phyloP scores from a whole-genome alignment of 2,888 invertebrate genomes.

The Oegoconia quadripuncta region DNA sequence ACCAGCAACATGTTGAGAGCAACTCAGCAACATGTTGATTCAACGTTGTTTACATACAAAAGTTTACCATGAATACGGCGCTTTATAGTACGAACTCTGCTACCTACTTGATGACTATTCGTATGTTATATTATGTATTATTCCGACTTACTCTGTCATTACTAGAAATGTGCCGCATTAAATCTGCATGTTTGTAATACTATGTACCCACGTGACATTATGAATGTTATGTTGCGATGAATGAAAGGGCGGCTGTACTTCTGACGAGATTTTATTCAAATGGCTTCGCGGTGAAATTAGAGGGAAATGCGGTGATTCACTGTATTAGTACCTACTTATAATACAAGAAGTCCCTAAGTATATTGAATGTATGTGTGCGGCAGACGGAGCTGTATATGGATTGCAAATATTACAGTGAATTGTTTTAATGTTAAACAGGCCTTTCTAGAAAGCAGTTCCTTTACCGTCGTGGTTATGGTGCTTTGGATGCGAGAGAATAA shows the following conservation, averaged over 20 bases:
- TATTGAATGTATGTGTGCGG: slow-evolving; percentile 1
- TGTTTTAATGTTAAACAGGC: slow-evolving; percentile 17
- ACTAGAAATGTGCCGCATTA: slow-evolving; percentile 29
- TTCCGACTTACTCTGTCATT: slow-evolving; percentile 42
- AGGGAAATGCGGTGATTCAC: slow-evolving; percentile 14
- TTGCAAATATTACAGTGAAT: background rate
- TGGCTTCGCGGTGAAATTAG: slow-evolving; percentile 28
- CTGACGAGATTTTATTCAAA: slow-evolving; percentile 42
- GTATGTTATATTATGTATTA: background rate
- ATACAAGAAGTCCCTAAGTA: slow-evolving; percentile 4
- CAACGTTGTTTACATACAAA: no score
- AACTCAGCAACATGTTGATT: no score
- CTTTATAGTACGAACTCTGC: no score
- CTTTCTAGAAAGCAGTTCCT: slow-evolving; percentile 27
- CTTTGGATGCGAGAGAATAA: no score
- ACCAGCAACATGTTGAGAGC: no score
- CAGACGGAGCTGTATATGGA: slow-evolving; percentile 1
- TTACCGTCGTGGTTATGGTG: slow-evolving; percentile 7
- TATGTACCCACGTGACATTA: slow-evolving; percentile 27
- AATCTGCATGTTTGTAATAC: slow-evolving; percentile 49
- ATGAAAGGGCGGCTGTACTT: slow-evolving; percentile 48
- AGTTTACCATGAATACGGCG: no score
- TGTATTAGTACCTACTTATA: slow-evolving; percentile 5
- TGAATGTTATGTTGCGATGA: slow-evolving; percentile 31
- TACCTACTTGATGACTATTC: no score